Conservation (phyloP, 2,797 vertebrate genomes). For the Danio choprae region DNA sequence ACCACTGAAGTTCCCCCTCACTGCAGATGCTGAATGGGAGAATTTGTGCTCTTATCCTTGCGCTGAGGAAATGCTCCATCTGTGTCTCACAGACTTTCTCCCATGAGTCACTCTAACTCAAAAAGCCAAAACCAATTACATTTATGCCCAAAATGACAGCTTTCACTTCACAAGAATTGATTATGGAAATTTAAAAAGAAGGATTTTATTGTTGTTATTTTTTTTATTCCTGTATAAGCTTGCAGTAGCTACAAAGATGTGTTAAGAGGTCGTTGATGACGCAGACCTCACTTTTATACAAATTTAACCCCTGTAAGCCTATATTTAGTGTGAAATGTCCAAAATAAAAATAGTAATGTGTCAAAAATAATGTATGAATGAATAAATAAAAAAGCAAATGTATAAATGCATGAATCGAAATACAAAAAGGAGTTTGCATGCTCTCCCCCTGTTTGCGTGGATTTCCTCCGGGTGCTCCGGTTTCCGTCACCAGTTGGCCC, state of each 20-base stretch:
- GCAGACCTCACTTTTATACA: neutral
- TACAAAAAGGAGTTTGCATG: too few relatives aligned
- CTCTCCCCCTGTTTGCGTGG: too few relatives aligned
- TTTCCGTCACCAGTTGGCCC: too few relatives aligned
- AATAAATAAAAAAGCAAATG: neutral
- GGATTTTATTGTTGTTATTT: constrained; percentile 64
- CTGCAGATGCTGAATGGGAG: constrained; percentile 70
- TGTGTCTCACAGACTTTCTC: constrained; percentile 82
- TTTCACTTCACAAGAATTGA: constrained; percentile 79
- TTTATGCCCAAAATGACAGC: constrained; percentile 85
- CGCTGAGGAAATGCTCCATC: constrained; percentile 82
- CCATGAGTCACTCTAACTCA: constrained; percentile 82
- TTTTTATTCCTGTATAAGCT: constrained; percentile 15
- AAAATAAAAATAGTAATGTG: too few relatives aligned
- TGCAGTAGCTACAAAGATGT: neutral
- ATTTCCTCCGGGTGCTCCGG: too few relatives aligned
- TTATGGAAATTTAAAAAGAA: constrained; percentile 71
- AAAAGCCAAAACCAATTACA: constrained; percentile 86
- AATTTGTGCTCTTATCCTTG: constrained; percentile 69
- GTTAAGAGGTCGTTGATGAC: neutral
- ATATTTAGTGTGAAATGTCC: neutral
- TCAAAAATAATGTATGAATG: neutral
- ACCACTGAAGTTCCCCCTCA: constrained; percentile 62
- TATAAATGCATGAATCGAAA: neutral
- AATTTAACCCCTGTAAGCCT: too few relatives aligned